Percentiles rank a stretch among this genome's conserved stretches.
Evolutionary conservation across 2,888 invertebrate genomes (phyloP).

Genomic region (Auanema sp.): DNA sequence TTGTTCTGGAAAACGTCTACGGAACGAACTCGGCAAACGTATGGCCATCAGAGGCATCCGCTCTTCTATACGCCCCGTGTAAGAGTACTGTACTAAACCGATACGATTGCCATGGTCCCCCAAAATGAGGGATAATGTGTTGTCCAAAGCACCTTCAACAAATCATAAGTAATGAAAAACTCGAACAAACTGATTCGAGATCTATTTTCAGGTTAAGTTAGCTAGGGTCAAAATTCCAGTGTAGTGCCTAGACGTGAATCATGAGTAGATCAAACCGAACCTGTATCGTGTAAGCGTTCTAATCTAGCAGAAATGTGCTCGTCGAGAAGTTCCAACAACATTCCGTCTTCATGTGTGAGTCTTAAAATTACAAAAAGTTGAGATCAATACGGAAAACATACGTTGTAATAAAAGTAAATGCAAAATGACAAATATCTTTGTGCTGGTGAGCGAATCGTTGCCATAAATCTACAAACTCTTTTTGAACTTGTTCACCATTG

Average conservation of each 20-base stretch:
- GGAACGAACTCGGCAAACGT: conserved; percentile 63
- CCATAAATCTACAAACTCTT: conserved; percentile 47
- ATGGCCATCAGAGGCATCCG: conserved; percentile 65
- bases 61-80: conserved; percentile 66
- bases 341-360: conserved; percentile 32
- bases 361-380: conserved; percentile 21
- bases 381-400: not conserved
- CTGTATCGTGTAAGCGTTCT: conserved; percentile 6
- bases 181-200: too few relatives aligned
- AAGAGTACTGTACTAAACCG: conserved; percentile 64
- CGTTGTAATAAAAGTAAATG: conserved; percentile 65
- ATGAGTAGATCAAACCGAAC: not conserved
- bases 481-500: conserved; percentile 34
- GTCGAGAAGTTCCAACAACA: conserved; percentile 33
- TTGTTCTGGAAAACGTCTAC: conserved; percentile 45
- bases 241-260: not conserved
- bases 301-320: conserved; percentile 25
- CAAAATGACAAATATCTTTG: conserved; percentile 63
- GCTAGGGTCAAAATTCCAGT: not conserved
- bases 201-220: too few relatives aligned
- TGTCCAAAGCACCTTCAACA: conserved; percentile 34
- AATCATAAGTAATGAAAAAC: not conserved
- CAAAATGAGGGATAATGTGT: conserved; percentile 56
- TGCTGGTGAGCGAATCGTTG: conserved; percentile 62
- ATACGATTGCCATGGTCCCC: conserved; percentile 67